Conservation (phyloP, 2,888 invertebrate species). For the Dexiosoma caninum region DNA sequence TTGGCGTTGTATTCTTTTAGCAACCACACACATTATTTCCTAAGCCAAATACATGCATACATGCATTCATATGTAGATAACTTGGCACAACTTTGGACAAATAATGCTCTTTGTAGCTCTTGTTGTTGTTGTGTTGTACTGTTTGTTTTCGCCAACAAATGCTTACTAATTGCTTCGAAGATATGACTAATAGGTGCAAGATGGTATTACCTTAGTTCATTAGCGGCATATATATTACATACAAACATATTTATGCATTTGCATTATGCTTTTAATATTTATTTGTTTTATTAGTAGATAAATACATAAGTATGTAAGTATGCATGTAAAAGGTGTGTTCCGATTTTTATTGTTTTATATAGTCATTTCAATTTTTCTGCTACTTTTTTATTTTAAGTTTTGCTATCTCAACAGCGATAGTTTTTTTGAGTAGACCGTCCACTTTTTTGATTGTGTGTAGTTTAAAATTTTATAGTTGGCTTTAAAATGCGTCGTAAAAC, state of each 20-base stretch:
- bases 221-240: neutral
- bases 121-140: no score
- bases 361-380: neutral
- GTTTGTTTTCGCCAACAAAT: slow-evolving; percentile 1
- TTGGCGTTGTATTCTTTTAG: slow-evolving; percentile 24
- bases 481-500: slow-evolving; percentile 44
- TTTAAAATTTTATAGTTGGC: slow-evolving; percentile 28
- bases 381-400: neutral
- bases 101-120: neutral
- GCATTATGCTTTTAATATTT: slow-evolving; percentile 30
- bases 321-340: slow-evolving; percentile 45
- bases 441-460: slow-evolving; percentile 28
- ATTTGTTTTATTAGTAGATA: slow-evolving; percentile 23
- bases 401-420: slow-evolving; percentile 4
- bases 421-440: neutral
- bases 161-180: slow-evolving; percentile 31
- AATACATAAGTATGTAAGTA: no score
- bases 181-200: neutral
- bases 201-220: neutral
- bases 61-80: neutral
- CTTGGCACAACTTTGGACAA: no score
- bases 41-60: slow-evolving; percentile 21
- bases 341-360: neutral
- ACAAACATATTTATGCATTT: slow-evolving; percentile 6
- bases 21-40: slow-evolving; percentile 40